Percentiles rank a stretch among this genome's conserved stretches.
Evolutionary conservation across 2,888 invertebrate genomes (phyloP).

Genomic region (Torymus auratus): DNA sequence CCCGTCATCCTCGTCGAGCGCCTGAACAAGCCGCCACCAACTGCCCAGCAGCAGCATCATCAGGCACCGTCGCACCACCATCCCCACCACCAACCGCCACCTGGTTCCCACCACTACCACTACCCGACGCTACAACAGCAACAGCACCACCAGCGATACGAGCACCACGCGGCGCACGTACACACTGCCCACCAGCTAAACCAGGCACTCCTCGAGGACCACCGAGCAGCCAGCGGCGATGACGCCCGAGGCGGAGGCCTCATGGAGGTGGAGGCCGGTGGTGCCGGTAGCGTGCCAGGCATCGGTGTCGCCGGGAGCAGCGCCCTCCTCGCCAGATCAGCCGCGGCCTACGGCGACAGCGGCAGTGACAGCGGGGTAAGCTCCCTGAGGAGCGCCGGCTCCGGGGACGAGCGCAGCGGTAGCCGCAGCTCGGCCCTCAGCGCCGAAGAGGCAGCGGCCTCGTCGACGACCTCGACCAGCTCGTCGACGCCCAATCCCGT

Average conservation of each 20-base stretch:
- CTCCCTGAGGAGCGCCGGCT: constrained; percentile 84
- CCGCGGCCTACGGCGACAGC: constrained; percentile 78
- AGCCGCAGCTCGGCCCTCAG: constrained; percentile 86
- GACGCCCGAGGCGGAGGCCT: constrained; percentile 60
- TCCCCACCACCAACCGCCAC: constrained; percentile 54
- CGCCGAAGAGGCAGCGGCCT: constrained; percentile 79
- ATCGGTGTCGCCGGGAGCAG: constrained; percentile 73
- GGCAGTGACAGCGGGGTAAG: constrained; percentile 84
- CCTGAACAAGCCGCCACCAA: constrained; percentile 71
- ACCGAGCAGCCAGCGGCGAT: constrained; percentile 55
- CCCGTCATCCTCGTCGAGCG: constrained; percentile 74
- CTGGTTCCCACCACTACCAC: constrained; percentile 55
- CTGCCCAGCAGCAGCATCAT: constrained; percentile 64
- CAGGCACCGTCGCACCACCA: constrained; percentile 63
- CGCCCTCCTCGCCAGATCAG: constrained; percentile 35
- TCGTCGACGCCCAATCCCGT: constrained; percentile 58
- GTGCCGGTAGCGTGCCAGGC: constrained; percentile 66
- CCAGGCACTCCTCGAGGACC: constrained; percentile 52
- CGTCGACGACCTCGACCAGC: constrained; percentile 73
- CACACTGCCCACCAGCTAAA: constrained; percentile 63
- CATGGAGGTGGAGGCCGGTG: constrained; percentile 71
- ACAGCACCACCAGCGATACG: constrained; percentile 46
- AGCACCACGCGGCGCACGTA: constrained; percentile 53
- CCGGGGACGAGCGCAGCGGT: constrained; percentile 86
- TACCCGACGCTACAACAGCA: constrained; percentile 53